Base-by-base conservation (phyloP, 2,888 invertebrate genomes). In the Archips xylosteana region DNA sequence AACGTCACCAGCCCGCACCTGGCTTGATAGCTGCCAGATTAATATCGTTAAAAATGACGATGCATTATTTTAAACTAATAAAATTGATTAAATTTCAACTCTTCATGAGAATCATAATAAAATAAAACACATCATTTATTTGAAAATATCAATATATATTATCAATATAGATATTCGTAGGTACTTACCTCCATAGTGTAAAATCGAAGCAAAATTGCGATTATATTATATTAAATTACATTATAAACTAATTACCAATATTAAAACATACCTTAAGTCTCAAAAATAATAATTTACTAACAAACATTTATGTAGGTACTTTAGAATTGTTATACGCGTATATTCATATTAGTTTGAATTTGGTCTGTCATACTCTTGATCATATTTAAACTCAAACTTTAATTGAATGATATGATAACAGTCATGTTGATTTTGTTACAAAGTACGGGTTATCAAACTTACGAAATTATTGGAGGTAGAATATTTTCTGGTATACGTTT, bases 201-300 rank as follows among this genome's bases (percentile, higher is more conserved):
- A 88, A 87, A 87, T 78, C 78, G 85, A 86, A 88, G 88, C 81
- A 89, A 88, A 90, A 89, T 89, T 90, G 85, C 86, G 85, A 89
- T 89, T 88, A 86, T 85, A 89, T 91, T 90, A 91, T 86, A 90
- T 92, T 91, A 92, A 91, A 92, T 92, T 92, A 92, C 86, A 87
- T 91, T 92, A 92, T 87, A 92, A 92, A 92, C 91, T 92, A 94
- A 87, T 87, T 91, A 92, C 85, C 89, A 93, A 92, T 87, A 91
- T 90, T 89, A 90, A 92, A 93, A 94, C 92, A 89, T 91, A 92
- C 88, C 92, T 91, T 90, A 92, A 83, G 92, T 92, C 90, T 93
- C 92, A 92, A 94, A 94, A 93, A 92, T 91, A 92, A 93, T 93
- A 94, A 94, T 93, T 94, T 93, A 93, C 93, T 94, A 94, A 93